phyloP scores from a whole-genome alignment of 2,797 vertebrate genomes.

The Diplodus sargus region DNA sequence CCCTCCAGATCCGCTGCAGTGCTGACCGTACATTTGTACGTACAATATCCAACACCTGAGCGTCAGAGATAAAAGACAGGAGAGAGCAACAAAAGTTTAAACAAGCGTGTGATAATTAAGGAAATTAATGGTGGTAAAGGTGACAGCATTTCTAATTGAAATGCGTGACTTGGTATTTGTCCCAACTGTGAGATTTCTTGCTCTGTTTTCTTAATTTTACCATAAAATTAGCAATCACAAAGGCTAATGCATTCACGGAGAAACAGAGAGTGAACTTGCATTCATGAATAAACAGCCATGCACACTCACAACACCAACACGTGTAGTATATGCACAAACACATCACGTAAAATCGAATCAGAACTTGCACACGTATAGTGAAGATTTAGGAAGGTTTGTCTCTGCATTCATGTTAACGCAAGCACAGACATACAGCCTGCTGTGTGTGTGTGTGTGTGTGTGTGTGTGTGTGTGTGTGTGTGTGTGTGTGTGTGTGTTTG shows the following conservation, averaged over 20 bases:
- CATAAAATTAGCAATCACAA: constrained; percentile 47
- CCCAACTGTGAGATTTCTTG: constrained; percentile 36
- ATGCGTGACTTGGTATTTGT: constrained; percentile 51
- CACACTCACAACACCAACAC: not conserved
- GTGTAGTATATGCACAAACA: not conserved
- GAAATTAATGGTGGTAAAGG: constrained; percentile 31
- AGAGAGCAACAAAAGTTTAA: constrained; percentile 25
- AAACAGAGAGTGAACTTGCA: constrained; percentile 30
- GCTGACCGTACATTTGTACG: constrained; percentile 90
- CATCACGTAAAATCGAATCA: constrained; percentile 37
- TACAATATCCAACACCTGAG: constrained; percentile 96
- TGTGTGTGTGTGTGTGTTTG: constrained; percentile 19
- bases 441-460: constrained; percentile 11
- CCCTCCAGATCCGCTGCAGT: constrained; percentile 94
- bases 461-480: constrained; percentile 21
- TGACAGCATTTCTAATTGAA: constrained; percentile 22
- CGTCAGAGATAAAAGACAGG: constrained; percentile 10
- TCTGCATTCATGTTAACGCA: constrained; percentile 26
- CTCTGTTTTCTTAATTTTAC: constrained; percentile 7
- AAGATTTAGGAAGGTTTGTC: constrained; percentile 30
- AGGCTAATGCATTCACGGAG: constrained; percentile 43
- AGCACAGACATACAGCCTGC: constrained; percentile 23
- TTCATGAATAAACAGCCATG: constrained; percentile 38
- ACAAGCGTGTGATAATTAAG: constrained; percentile 27
- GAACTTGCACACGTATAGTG: constrained; percentile 3